Conservation (phyloP, 2,888 invertebrate species). For the Latrodectus hesperus region DNA sequence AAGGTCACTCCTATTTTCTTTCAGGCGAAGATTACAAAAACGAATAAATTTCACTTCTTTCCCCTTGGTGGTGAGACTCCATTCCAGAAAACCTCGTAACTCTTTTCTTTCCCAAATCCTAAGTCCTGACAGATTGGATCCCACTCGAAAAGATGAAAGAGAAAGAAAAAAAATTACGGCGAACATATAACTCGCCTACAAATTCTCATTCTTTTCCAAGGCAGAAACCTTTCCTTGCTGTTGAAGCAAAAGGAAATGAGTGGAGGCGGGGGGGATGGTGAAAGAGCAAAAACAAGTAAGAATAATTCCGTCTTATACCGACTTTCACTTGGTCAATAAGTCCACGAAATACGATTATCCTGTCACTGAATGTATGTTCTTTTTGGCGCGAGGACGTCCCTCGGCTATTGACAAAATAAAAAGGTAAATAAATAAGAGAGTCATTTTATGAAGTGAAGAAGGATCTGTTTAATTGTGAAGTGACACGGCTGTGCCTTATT, state of each 20-base stretch:
- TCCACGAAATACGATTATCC: slow-evolving; percentile 39
- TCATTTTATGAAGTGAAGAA: background rate
- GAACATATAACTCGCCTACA: background rate
- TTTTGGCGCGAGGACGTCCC: background rate
- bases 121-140: slow-evolving; percentile 54
- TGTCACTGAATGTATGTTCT: slow-evolving; percentile 21
- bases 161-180: background rate
- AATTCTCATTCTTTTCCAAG: slow-evolving; percentile 6
- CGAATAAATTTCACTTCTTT: slow-evolving; percentile 3
- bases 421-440: too few species aligned
- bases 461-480: slow-evolving; percentile 37
- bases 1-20: background rate
- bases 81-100: slow-evolving; percentile 6
- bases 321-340: slow-evolving; percentile 43
- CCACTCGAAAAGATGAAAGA: slow-evolving; percentile 29
- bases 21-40: background rate
- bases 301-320: background rate
- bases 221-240: background rate
- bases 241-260: slow-evolving; percentile 2
- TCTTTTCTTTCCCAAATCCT: slow-evolving; percentile 33
- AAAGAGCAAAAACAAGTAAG: slow-evolving; percentile 6
- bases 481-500: slow-evolving; percentile 5
- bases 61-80: background rate
- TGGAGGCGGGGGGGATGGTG: background rate
- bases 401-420: too few species aligned